Evolutionary conservation across 1,140 invertebrate genomes (phyloP), one percentile per base, ranked within the genome.

Genomic region (Cydia pomonella): DNA sequence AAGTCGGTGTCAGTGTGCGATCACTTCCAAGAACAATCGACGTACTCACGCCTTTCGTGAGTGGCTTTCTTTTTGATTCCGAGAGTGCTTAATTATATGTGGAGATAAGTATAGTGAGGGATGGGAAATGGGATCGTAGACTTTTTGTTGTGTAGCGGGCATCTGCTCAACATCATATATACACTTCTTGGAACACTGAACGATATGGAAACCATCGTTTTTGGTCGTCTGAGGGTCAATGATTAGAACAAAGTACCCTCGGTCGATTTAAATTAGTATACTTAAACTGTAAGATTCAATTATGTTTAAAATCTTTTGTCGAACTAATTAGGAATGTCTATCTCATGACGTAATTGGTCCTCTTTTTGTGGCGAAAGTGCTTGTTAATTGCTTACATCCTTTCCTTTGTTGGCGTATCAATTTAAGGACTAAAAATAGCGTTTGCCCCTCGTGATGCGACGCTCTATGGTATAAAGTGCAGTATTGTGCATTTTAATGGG

Each of bases 401-500:
- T 86, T 84, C 81, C 88, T 92, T 91, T 88, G 89, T 91, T 90
- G 86, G 80, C 83, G 84, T 87, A 87, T 91, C 85, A 92, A 90
- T 92, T 90, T 88, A 88, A 84, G 77, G 66, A 79, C 87, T 92
- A 92, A 90, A 92, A 88, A 91, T 92, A 92, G 83, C 85, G 73
- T 80, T 47, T 83, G 86, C 87, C 90, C 87, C 87, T 89, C 88
- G 82, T 79, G 77, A 80, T 74, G 78, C 76, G 81, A 76, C 80
- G 73, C 79, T 83, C 82, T 84, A 86, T 86, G 83, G 86, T 84
- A 90, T 90, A 87, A 85, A 92, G 87, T 90, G 88, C 91, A 92
- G 89, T 87, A 92, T 92, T 92, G 90, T 91, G 90, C 90, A 88
- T 91, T 92, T 90, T 89, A 92, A 91, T 90, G 86, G 87, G 80